These are phyloP conservation scores for Drosophila borealis DNA, from an alignment of 2,888 invertebrate genomes.

Conservation along the genomic window DNA sequence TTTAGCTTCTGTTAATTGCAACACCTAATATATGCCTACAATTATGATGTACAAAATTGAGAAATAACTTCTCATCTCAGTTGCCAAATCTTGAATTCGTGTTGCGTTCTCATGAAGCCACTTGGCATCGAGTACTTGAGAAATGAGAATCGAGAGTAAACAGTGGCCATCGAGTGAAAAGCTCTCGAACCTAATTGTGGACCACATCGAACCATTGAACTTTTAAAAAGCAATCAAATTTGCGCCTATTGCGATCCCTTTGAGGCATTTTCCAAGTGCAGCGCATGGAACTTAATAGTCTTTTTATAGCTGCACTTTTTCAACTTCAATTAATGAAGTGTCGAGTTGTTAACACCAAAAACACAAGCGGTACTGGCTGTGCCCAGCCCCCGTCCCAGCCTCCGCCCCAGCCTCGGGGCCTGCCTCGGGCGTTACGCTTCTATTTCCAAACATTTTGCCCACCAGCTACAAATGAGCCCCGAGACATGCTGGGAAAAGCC, in stretches of 20 bases:
- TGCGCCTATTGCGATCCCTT: slow-evolving; percentile 52
- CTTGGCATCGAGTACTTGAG: slow-evolving; percentile 43
- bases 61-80: slow-evolving; percentile 46
- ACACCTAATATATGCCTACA: slow-evolving; percentile 18
- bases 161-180: slow-evolving; percentile 47
- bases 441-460: slow-evolving; percentile 71
- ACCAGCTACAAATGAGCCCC: slow-evolving; percentile 39
- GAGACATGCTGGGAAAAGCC: slow-evolving; percentile 64
- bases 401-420: slow-evolving; percentile 3
- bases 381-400: slow-evolving; percentile 11
- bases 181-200: slow-evolving; percentile 49
- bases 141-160: slow-evolving; percentile 46
- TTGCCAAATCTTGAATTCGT: slow-evolving; percentile 65
- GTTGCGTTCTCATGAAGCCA: slow-evolving; percentile 46
- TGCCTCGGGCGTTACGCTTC: slow-evolving; percentile 28
- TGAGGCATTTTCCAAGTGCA: slow-evolving; percentile 43
- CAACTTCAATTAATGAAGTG: slow-evolving; percentile 80
- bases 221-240: slow-evolving; percentile 73
- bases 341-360: slow-evolving; percentile 80
- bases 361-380: slow-evolving; percentile 44
- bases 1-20: slow-evolving; percentile 23
- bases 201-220: slow-evolving; percentile 66
- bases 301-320: slow-evolving; percentile 79
- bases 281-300: slow-evolving; percentile 71
- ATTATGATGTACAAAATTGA: slow-evolving; percentile 36